Evolutionary conservation across 2,797 vertebrate genomes (phyloP).

Genomic region (Ptychobarbus kaznakovi): DNA sequence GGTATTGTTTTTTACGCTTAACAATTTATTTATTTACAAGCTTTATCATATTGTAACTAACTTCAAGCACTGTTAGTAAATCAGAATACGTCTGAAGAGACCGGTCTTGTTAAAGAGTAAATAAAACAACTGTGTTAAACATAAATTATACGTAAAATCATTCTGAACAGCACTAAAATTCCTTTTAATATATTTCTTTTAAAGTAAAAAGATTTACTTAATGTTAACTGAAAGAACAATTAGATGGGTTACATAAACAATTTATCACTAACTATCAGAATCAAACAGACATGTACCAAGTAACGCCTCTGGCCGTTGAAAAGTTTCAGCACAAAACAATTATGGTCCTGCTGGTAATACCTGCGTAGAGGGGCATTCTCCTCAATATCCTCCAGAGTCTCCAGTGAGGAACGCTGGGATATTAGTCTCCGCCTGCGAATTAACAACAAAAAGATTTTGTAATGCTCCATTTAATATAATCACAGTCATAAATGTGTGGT

Average conservation of each 20-base stretch:
- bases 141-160: neutral
- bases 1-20: too few species aligned
- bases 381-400: constrained; percentile 98
- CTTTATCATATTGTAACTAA: neutral
- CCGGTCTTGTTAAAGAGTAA: neutral
- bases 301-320: neutral
- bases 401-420: constrained; percentile 96
- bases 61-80: too few species aligned
- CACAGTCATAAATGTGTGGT: neutral
- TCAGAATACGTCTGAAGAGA: neutral
- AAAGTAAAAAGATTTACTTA: neutral
- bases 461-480: neutral
- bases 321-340: neutral
- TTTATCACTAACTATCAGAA: neutral
- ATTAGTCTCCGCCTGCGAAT: constrained; percentile 89
- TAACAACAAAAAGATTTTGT: neutral
- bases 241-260: neutral
- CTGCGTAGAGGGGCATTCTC: constrained; percentile 97
- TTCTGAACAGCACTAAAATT: neutral
- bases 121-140: neutral
- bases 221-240: neutral
- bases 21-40: too few species aligned
- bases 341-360: constrained; percentile 67
- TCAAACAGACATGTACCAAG: neutral
- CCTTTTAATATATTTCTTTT: neutral